These are phyloP conservation scores for Hirtodrosophila trivittata DNA, from an alignment of 2,888 invertebrate species.

Conservation along the genomic window DNA sequence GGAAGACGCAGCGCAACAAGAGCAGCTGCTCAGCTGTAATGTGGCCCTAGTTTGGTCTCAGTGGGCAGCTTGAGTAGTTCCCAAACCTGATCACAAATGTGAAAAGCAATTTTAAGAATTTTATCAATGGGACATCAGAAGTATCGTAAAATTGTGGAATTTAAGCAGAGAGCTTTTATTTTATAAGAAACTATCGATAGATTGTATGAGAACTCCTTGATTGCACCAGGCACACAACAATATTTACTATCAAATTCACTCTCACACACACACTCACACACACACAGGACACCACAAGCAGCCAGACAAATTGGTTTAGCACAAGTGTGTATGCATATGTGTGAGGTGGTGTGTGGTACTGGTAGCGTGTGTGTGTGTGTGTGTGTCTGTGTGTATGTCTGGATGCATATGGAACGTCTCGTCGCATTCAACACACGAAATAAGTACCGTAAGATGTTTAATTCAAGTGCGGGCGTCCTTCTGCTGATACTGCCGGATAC, in stretches of 20 bases:
- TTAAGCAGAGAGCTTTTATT: background rate
- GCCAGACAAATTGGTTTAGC: slow-evolving; percentile 75
- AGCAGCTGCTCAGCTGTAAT: slow-evolving; percentile 54
- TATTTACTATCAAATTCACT: slow-evolving; percentile 31
- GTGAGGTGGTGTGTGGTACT: slow-evolving; percentile 7
- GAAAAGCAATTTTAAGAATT: slow-evolving; percentile 2
- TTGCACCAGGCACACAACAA: slow-evolving; percentile 39
- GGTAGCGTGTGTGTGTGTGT: slow-evolving; percentile 9
- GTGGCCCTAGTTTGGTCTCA: slow-evolving; percentile 27
- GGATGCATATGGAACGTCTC: slow-evolving; percentile 38
- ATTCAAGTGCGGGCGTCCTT: slow-evolving; percentile 62
- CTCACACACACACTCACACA: slow-evolving; percentile 10
- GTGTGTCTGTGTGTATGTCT: slow-evolving; percentile 6
- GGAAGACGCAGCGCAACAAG: slow-evolving; percentile 30
- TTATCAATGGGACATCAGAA: background rate
- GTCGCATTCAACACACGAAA: slow-evolving; percentile 41
- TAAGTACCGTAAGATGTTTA: slow-evolving; percentile 65
- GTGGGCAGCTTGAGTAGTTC: slow-evolving; percentile 45
- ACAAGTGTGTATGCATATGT: slow-evolving; percentile 33
- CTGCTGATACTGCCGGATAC: slow-evolving; percentile 4
- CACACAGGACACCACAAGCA: slow-evolving; percentile 43
- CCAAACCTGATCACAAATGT: background rate
- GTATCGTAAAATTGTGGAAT: slow-evolving; percentile 3
- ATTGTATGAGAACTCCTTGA: slow-evolving; percentile 30
- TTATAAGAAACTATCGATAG: slow-evolving; percentile 21